phyloP scores from a whole-genome alignment of 2,113 vertebrate genomes.

The Puntigrus tetrazona region DNA sequence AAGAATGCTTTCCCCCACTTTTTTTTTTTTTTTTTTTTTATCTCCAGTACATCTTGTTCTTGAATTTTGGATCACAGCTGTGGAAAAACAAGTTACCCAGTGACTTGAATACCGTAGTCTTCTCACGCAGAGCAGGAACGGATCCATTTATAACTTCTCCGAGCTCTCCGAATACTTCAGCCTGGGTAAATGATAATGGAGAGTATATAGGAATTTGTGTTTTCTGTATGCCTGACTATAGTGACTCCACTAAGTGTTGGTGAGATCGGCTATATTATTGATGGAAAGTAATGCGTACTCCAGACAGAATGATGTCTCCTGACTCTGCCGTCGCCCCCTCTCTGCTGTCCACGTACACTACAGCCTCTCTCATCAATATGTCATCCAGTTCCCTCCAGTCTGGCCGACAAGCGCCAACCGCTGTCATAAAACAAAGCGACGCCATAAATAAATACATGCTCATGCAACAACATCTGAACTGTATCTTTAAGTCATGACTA shows the following conservation, averaged over 20 bases:
- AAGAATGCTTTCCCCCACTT: neutral
- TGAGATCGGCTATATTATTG: neutral
- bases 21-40: neutral
- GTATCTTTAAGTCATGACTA: neutral
- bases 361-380: conserved; percentile 80
- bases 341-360: conserved; percentile 89
- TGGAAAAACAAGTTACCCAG: conserved; percentile 77
- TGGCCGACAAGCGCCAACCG: conserved; percentile 89
- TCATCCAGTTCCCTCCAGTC: conserved; percentile 93
- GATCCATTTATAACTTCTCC: conserved; percentile 88
- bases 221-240: neutral
- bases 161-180: conserved; percentile 87
- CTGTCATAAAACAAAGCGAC: conserved; percentile 65
- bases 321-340: conserved; percentile 86
- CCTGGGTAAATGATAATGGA: conserved; percentile 72
- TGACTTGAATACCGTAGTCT: conserved; percentile 95
- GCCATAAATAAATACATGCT: neutral
- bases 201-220: neutral
- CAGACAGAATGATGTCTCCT: conserved; percentile 89
- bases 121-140: conserved; percentile 82
- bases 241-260: neutral
- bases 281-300: conserved; percentile 71
- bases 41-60: neutral
- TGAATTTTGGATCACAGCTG: neutral
- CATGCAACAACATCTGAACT: neutral